Evolutionary conservation across 2,113 vertebrate species (phyloP).

Genomic region (Urocitellus parryii): DNA sequence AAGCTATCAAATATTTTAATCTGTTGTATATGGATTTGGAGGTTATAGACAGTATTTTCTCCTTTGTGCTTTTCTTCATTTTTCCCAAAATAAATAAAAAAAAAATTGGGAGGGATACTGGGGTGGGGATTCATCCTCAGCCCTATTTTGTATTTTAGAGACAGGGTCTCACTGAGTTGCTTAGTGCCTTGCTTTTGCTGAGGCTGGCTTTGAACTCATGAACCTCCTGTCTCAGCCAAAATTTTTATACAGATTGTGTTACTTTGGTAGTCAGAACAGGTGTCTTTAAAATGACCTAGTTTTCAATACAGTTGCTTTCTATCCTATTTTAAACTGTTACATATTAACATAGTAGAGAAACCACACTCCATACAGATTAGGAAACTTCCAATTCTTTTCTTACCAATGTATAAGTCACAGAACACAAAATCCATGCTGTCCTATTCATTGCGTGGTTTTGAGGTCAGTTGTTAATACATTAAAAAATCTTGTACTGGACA

Average conservation of each 20-base stretch:
- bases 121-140: too few relatives aligned
- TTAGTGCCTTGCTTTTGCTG: too few relatives aligned
- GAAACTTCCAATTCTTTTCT: constrained; percentile 2
- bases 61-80: constrained; percentile 18
- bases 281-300: neutral
- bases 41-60: neutral
- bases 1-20: neutral
- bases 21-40: neutral
- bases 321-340: neutral
- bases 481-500: neutral
- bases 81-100: neutral
- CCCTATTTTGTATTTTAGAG: too few relatives aligned
- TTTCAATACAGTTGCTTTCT: neutral
- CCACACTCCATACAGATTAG: neutral
- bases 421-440: neutral
- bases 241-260: neutral
- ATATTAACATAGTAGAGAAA: neutral
- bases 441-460: neutral
- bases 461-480: neutral
- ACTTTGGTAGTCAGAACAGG: constrained; percentile 2
- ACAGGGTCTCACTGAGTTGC: too few relatives aligned
- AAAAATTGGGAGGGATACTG: too few relatives aligned
- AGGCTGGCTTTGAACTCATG: too few relatives aligned
- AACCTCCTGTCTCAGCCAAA: too few relatives aligned
- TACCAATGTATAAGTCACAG: neutral